Conservation (phyloP, 2,797 vertebrate species). For the Macrochelys suwanniensis region DNA sequence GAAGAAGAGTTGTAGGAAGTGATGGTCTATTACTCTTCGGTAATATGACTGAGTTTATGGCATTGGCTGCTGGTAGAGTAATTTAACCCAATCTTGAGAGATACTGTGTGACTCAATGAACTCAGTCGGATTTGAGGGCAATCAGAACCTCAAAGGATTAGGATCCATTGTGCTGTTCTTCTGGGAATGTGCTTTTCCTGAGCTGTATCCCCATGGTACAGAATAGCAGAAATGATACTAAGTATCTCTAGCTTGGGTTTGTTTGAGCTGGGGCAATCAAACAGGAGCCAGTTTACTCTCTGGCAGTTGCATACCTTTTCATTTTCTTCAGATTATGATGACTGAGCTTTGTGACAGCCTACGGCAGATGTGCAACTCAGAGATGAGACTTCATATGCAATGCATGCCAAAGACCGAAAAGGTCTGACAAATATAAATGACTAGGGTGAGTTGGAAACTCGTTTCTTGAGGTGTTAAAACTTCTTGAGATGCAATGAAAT, state of each 20-base stretch:
- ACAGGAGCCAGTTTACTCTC: background rate
- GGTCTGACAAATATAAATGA: background rate
- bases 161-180: background rate
- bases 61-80: background rate
- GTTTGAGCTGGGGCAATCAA: background rate
- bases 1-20: background rate
- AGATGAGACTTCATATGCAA: background rate
- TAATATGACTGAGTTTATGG: background rate
- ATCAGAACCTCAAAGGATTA: background rate
- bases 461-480: background rate
- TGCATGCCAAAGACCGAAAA: rapidly evolving
- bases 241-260: background rate
- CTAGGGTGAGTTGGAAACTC: background rate
- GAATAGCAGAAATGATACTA: background rate
- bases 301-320: too few relatives aligned
- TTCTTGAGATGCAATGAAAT: background rate
- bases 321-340: background rate
- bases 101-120: background rate
- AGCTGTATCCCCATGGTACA: background rate
- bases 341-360: background rate
- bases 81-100: background rate
- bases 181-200: background rate
- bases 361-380: background rate
- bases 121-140: background rate
- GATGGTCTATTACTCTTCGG: background rate